Base-by-base conservation (phyloP, 2,797 vertebrate species). In the Anomalospiza imberbis region DNA sequence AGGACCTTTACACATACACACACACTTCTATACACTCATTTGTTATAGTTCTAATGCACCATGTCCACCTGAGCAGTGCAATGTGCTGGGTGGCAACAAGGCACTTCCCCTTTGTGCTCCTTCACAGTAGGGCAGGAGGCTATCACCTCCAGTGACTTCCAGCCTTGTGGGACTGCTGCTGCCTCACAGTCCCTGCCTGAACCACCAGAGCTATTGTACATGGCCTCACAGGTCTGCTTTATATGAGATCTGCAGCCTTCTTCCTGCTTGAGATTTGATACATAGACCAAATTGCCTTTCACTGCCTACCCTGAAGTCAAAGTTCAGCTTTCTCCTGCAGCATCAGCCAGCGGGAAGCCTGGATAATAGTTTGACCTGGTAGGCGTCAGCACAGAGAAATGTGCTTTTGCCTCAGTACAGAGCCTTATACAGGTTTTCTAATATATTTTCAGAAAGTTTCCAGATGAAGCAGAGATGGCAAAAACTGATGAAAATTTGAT, bases 371-470 rank as follows among this genome's bases (percentile, higher is more conserved):
- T 89, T 87, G 88, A 86, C 73, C 57, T 68, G 60, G 85, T 80
- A 74, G 70, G 58, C 13, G 9, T 89, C 79, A 68, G 91, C 85
- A 88, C 29, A 79, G 86, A 60, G 58, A 79, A 89, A 89, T 34
- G 62, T 10, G 7, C 76, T 67, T 47, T 58, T 91, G 62, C 55
- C 84, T 83, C 28, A 1, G 7, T 58, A 57, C 2, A 3, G 53
- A 88, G 42, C 54, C 67, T 78, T 36, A 47, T 31, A 42, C 34
- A 40, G 36, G 3, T 74, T 81, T 87, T 42, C 61, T 67, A 48
- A 78, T 87, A 40, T 24, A 77, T 91, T 86, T 95, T 88, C 79
- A 80, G 68, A 80, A 93, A 92, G 51, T 86, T 92, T 60, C 84
- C 55, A 87, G 89, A 76, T 76, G 67, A 89, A 85, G 81, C 44